Evolutionary conservation across 2,888 invertebrate species (phyloP), one percentile per base, ranked within the genome.

Genomic region (Ophion costatus): DNA sequence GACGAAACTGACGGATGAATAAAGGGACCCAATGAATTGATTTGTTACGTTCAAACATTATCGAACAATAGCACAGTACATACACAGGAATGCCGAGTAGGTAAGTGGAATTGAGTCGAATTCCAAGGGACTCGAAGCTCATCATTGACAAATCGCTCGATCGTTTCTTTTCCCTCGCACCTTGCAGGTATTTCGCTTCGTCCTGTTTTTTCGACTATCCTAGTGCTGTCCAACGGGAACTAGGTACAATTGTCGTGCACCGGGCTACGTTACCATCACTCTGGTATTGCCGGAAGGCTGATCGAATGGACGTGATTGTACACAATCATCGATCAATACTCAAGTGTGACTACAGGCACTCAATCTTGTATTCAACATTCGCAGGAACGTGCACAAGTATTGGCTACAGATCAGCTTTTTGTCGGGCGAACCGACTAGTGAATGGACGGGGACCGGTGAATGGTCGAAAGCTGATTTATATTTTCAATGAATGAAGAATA

Each of bases 121-220:
- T 57, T 56, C 42, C 42, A 4, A 33, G 61, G 75, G 67, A 57
- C 11, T 9, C 22, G 61, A 24, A 61, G 51, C 22, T 61, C 7
- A 29, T 80, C 86, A 76, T 42, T 85, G 89, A 87, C 88, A 85
- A 89, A 87, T 89, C 88, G 38, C 38, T 38, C 38, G 38, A 38
- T 38, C 38, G 38, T 38, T 38, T 38, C 9, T 38, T 38, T 38
- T 7, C 45, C 24, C 61, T 42, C 38, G 38, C 38, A 6, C 17
- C 73, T 57, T 38, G 24, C 42, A 14, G 38, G 9, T 33, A 38
- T 24, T 71, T 33, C 56, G n/a, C 9, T 57, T 57, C 20, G 10
- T 71, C 17, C 5, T 20, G 11, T 59, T n/a, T 59, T 6, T 6
- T 2, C 22, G 7, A 14, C 70, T n/a, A 29, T 29, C 17, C 29